Evolutionary conservation across 2,113 vertebrate genomes (phyloP).

Genomic region (Hemiprocne comata): DNA sequence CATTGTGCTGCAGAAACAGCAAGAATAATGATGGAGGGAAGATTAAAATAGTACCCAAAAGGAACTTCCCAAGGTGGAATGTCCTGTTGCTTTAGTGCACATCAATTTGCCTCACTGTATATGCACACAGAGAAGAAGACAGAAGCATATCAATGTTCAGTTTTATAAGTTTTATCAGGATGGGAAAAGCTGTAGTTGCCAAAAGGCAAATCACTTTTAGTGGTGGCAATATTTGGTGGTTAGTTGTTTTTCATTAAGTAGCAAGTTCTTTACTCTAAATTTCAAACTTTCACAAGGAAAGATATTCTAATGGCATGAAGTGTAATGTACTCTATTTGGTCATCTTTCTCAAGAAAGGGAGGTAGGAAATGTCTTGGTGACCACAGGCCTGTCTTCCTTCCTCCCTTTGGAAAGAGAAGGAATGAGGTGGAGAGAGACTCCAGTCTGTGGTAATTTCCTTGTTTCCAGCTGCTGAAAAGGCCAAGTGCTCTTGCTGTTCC

Average conservation of each 20-base stretch:
- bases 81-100: neutral
- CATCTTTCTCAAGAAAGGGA: neutral
- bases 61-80: neutral
- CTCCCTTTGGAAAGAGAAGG: neutral
- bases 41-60: neutral
- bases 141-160: neutral
- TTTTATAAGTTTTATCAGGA: neutral
- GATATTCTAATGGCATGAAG: neutral
- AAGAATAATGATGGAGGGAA: neutral
- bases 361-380: neutral
- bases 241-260: neutral
- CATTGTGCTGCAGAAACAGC: neutral
- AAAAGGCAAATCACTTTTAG: neutral
- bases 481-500: neutral
- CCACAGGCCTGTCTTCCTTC: neutral
- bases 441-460: neutral
- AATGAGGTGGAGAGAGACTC: neutral
- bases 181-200: neutral
- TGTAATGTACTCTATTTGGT: neutral
- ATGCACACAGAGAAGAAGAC: rapidly evolving
- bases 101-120: neutral
- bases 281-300: neutral
- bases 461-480: neutral
- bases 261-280: neutral
- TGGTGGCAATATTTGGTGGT: neutral